Base-by-base conservation (phyloP, 2,888 invertebrate species). In the Sminthurinus aureus region DNA sequence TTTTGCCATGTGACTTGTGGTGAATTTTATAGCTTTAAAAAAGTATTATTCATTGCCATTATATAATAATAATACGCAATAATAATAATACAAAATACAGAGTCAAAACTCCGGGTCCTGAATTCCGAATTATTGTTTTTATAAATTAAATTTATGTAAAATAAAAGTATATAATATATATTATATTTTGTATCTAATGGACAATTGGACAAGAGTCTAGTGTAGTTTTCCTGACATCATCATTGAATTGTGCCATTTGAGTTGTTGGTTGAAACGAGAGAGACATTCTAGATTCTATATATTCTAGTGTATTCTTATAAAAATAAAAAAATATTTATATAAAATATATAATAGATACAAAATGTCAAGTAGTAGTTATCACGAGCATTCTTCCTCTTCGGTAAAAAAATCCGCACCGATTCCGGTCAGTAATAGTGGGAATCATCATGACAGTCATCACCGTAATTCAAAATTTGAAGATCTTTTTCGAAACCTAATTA, bases 401-500 rank as follows among this genome's bases (percentile, higher is more conserved):
- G 18, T 58, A 11, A 11, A 22, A 26, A 74, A 73, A 50, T 75
- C 81, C 13, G 24, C 75, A 58, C 81, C 81, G 18, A 81, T 81
- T 0, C 81, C 81, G 0, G 81, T 81, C 0, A 58, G 24, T 38
- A 51, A 64, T 15, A 52, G 71, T 52, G 38, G 51, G 58, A 24
- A n/a, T 22, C 77, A 82, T 76, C 73, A 71, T 50, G 77, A 73
- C 18, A 69, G 67, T 26, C 38, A 67, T 20, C 79, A 79, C 79
- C 82, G 84, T 11, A 38, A 38, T 38, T 38, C 38, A 38, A 85
- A 85, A 64, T 76, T 85, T 15, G 84, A 84, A 24, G 85, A 85
- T 67, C 87, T 88, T 77, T 85, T 88, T 67, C 85, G 87, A 0
- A 85, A 86, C 71, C 74, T 88, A 22, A 86, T 87, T 64, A 88